These are phyloP conservation scores for Falco concolor DNA, from an alignment of 2,797 vertebrate species.

Conservation along the genomic window DNA sequence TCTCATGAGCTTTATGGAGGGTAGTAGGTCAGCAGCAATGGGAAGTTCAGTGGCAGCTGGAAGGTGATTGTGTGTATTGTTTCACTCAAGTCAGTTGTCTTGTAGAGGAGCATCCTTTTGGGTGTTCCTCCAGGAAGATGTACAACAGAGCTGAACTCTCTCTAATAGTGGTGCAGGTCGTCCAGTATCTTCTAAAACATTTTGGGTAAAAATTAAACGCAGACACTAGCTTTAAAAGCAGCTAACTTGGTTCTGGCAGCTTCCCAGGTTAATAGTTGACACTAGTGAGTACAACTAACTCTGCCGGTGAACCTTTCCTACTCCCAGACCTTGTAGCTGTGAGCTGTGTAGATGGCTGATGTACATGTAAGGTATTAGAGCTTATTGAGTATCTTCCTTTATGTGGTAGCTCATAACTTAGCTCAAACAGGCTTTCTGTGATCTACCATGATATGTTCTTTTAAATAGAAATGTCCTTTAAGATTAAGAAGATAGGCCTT, in stretches of 20 bases:
- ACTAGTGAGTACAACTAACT: background rate
- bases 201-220: background rate
- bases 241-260: background rate
- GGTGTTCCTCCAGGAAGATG: background rate
- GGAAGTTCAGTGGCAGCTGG: background rate
- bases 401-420: background rate
- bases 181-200: background rate
- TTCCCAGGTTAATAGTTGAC: background rate
- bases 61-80: background rate
- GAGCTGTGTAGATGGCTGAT: background rate
- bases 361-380: background rate
- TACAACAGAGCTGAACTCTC: background rate
- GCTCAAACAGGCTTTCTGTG: background rate
- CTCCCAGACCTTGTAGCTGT: background rate
- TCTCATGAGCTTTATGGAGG: background rate
- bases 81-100: background rate
- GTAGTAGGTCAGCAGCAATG: background rate
- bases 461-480: background rate
- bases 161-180: fast-evolving
- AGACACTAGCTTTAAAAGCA: background rate
- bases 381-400: background rate
- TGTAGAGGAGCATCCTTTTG: background rate
- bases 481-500: background rate
- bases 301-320: background rate
- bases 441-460: background rate